Conservation (phyloP, 2,113 vertebrate species). For the Turdus rufiventris region DNA sequence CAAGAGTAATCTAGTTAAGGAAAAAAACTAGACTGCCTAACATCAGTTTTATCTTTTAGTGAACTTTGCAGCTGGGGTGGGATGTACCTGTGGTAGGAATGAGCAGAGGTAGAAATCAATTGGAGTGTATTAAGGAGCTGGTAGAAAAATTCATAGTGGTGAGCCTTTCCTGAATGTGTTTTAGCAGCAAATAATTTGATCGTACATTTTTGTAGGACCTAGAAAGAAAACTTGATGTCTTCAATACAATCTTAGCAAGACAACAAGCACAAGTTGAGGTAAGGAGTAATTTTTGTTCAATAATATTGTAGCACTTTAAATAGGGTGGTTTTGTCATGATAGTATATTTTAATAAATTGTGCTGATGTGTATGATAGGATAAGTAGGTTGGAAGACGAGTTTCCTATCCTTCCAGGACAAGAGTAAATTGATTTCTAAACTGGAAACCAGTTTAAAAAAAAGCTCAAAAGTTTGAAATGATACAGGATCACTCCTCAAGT, state of each 20-base stretch:
- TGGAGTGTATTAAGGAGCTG: not conserved
- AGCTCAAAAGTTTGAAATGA: not conserved
- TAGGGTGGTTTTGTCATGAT: not conserved
- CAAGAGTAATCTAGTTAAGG: not conserved
- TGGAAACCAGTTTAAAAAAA: not conserved
- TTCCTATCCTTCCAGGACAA: not conserved
- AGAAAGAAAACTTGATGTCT: slow-evolving; percentile 90
- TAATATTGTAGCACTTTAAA: not conserved
- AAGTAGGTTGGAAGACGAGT: not conserved
- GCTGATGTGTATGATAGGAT: not conserved
- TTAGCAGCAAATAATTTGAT: not conserved
- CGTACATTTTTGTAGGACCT: slow-evolving; percentile 76
- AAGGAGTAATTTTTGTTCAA: not conserved
- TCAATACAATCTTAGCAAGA: slow-evolving; percentile 88
- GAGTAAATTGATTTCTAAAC: not conserved
- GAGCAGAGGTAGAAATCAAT: not conserved
- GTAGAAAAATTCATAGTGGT: not conserved
- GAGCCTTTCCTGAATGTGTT: not conserved
- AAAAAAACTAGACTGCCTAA: not conserved
- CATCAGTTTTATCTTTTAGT: not conserved
- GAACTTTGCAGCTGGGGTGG: not conserved
- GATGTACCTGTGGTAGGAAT: not conserved
- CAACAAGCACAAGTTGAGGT: slow-evolving; percentile 96
- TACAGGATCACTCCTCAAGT: not conserved
- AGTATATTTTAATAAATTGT: not conserved